Percentiles rank a stretch among this genome's conserved stretches.
These are phyloP conservation scores for Lasioglossum pauxillum DNA, from an alignment of 2,888 invertebrate genomes.

Conservation along the genomic window DNA sequence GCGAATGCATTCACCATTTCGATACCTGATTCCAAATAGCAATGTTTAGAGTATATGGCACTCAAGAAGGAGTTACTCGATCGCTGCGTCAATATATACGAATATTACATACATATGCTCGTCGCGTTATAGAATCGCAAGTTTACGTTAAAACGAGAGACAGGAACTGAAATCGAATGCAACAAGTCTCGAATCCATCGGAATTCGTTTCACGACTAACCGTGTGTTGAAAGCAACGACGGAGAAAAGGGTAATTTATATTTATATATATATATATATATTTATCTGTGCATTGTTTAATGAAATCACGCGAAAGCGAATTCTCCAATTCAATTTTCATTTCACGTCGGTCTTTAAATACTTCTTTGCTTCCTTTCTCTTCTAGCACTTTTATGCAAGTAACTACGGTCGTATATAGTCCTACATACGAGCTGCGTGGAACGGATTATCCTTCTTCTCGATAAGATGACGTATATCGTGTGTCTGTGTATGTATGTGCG, in stretches of 20 bases:
- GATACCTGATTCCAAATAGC: slow-evolving; percentile 22
- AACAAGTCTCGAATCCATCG: slow-evolving; percentile 31
- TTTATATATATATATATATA: not conserved
- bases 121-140: slow-evolving; percentile 52
- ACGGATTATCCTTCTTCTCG: slow-evolving; percentile 60
- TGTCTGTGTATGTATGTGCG: not conserved
- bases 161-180: slow-evolving; percentile 57
- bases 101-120: slow-evolving; percentile 63
- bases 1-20: slow-evolving; percentile 28
- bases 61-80: slow-evolving; percentile 57
- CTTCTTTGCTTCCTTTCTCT: slow-evolving; percentile 15
- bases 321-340: slow-evolving; percentile 25
- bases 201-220: slow-evolving; percentile 20
- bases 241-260: slow-evolving; percentile 1
- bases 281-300: slow-evolving; percentile 33
- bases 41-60: slow-evolving; percentile 62
- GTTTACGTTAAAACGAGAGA: slow-evolving; percentile 53
- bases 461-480: slow-evolving; percentile 38
- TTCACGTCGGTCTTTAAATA: slow-evolving; percentile 15
- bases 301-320: slow-evolving; percentile 16
- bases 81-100: slow-evolving; percentile 46
- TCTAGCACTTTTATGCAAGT: slow-evolving; percentile 38
- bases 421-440: slow-evolving; percentile 58
- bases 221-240: slow-evolving; percentile 12
- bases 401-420: slow-evolving; percentile 48